Evolutionary conservation across 2,888 invertebrate species (phyloP), one percentile per base, ranked within the genome.

Genomic region (Leptinotarsa juncta): DNA sequence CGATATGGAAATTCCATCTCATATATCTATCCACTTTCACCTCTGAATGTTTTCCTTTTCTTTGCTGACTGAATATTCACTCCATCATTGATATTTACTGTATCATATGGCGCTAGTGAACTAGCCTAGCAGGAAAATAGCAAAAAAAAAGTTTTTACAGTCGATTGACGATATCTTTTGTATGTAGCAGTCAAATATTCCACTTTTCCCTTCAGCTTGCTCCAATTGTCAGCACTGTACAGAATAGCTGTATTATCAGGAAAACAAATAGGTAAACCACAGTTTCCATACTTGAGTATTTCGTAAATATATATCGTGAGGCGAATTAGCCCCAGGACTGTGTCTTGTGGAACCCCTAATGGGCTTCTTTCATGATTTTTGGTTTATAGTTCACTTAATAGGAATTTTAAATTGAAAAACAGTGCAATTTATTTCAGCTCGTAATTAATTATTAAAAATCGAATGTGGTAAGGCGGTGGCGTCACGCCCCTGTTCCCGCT

Each of bases 81-180:
- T n/a, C 48, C 42, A 18, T 48, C n/a, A 18, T 12, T 42, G 66
- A 66, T 66, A 15, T 66, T 23, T 10, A 66, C 4, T 49, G 23
- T 66, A 50, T 66, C 66, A 23, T 50, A 66, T 49, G 15, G 50
- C 10, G 53, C 10, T 67, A 67, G 51, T 53, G 67, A 53, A 53
- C 15, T 51, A 49, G 23, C 50, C 48, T 67, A 65, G n/a, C 65
- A 65, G 12, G 48, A 66, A 50, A 66, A 49, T 66, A 48, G 49
- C 14, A 66, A n/a, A n/a, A 16, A n/a, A 16, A 7, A 66, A 66
- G 32, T 66, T 49, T 14, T 20, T 3, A 42, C 48, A 48, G 49
- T 48, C 18, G 15, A 66, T 66, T 12, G 66, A 66, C 4, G 48
- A 50, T 48, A 66, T 20, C 18, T 48, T 20, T 14, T 66, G 14